Evolutionary conservation across 1,140 invertebrate genomes (phyloP), one percentile per base, ranked within the genome.

Genomic region (Charaxes varanes): DNA sequence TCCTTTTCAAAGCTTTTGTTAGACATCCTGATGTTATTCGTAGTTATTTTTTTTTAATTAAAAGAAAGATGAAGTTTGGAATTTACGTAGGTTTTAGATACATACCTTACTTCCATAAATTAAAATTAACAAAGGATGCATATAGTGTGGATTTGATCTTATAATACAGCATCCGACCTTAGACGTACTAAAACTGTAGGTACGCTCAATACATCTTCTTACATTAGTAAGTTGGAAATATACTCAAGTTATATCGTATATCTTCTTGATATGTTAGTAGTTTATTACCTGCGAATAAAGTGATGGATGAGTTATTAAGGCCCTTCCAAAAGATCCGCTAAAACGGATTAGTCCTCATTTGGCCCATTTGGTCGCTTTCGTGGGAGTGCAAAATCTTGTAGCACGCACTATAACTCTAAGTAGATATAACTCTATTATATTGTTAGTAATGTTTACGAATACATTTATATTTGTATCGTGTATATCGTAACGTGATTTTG

Each of bases 331-430:
- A 30, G 50, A 34, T 40, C 42, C 22, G 23, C 13, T n/a, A 4
- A 41, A 32, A 44, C 35, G 31, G 40, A 43, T 47, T 44, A 42
- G 37, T 53, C 43, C 50, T 46, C 50, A 59, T 59, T 62, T 40
- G 42, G 41, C 44, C 33, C 46, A 62, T 68, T 71, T 72, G 63
- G 71, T 71, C 67, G 65, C 68, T 66, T 43, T 63, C 60, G 46
- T 52, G 37, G 60, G 58, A 79, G 71, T 79, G 71, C 71, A 44
- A 72, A 79, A 35, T 60, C 63, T 53, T 79, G 74, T 79, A 45
- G 32, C 44, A 18, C 44, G 41, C 50, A 54, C 44, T 19, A 32
- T 44, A 34, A 32, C 32, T 57, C 47, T 27, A 50, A 31, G 33
- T 41, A 32, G 26, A 10, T 7, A 28, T 28, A 15, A 28, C 14